Evolutionary conservation across 1,140 invertebrate species (phyloP).

Genomic region (Zaprionus nigranus): DNA sequence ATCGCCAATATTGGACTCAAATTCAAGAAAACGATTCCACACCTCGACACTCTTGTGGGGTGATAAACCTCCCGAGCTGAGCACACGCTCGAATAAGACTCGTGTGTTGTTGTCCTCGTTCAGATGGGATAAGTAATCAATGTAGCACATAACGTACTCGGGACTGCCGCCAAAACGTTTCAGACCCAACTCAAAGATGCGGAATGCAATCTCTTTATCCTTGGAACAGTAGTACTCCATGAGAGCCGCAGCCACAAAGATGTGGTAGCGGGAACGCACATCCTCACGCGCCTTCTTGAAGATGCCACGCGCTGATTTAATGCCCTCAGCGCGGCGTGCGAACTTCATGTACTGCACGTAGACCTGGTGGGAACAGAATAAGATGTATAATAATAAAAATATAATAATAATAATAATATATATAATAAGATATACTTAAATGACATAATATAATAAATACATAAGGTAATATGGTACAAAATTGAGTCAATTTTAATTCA

Average conservation of each 20-base stretch:
- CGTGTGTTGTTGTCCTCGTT: conserved; percentile 99
- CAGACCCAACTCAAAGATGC: conserved; percentile 98
- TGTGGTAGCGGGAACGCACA: conserved; percentile 92
- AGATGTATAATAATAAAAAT: background rate
- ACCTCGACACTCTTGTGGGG: conserved; percentile 98
- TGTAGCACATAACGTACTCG: conserved; percentile 97
- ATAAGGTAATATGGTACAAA: background rate
- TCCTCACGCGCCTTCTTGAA: conserved; percentile 99
- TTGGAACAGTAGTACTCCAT: conserved; percentile 99
- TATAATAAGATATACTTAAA: background rate
- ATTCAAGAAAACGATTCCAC: conserved; percentile 99
- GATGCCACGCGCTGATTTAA: conserved; percentile 96
- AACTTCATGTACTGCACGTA: conserved; percentile 99
- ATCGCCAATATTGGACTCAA: conserved; percentile 99
- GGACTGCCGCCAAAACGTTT: conserved; percentile 98
- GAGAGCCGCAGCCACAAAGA: conserved; percentile 97
- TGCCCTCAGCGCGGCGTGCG: conserved; percentile 97
- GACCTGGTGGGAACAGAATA: conserved; percentile 86
- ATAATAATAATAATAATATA: background rate
- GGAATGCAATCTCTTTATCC: conserved; percentile 98
- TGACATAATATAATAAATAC: background rate
- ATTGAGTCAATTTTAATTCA: too few relatives aligned
- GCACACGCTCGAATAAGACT: conserved; percentile 97
- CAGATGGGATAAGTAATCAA: conserved; percentile 98
- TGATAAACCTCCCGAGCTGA: conserved; percentile 96